Percentiles rank a stretch among this genome's conserved stretches.
phyloP scores from a whole-genome alignment of 2,888 invertebrate species.

The Gasteruption jaculator region DNA sequence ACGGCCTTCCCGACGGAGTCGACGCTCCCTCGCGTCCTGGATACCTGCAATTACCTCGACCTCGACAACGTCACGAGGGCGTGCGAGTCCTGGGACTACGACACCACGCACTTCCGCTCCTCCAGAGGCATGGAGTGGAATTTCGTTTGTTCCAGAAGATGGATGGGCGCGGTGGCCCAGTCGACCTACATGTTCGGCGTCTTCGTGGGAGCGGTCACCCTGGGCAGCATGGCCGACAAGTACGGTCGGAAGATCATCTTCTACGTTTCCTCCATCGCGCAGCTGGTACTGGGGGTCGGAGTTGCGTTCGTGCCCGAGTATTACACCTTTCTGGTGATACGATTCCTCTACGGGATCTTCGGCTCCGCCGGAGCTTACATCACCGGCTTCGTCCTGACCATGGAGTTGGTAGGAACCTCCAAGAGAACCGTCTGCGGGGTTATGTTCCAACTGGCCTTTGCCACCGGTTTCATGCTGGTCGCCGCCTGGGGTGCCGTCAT shows the following conservation, averaged over 20 bases:
- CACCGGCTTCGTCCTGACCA: conserved; percentile 66
- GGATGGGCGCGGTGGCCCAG: conserved; percentile 79
- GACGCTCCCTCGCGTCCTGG: conserved; percentile 33
- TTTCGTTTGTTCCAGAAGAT: conserved; percentile 72
- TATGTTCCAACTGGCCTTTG: conserved; percentile 75
- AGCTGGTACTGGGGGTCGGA: conserved; percentile 61
- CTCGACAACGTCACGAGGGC: conserved; percentile 40
- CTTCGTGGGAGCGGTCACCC: conserved; percentile 70
- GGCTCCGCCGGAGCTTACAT: conserved; percentile 72
- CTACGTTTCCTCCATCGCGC: conserved; percentile 70
- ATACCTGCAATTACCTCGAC: conserved; percentile 59
- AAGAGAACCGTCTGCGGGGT: conserved; percentile 78
- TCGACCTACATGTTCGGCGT: conserved; percentile 80
- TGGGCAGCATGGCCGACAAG: conserved; percentile 77
- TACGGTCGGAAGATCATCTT: conserved; percentile 77
- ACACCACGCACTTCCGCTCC: conserved; percentile 67
- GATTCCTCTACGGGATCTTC: conserved; percentile 74
- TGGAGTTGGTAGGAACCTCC: conserved; percentile 79
- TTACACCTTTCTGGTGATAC: conserved; percentile 64
- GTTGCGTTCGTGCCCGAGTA: conserved; percentile 78
- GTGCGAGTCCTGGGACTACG: conserved; percentile 66
- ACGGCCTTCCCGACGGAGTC: conserved; percentile 4
- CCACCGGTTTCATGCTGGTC: conserved; percentile 75
- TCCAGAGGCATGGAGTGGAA: conserved; percentile 80
- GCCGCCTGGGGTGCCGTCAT: conserved; percentile 79